Conservation (phyloP, 1,140 invertebrate species). For the Eumaeus atala region DNA sequence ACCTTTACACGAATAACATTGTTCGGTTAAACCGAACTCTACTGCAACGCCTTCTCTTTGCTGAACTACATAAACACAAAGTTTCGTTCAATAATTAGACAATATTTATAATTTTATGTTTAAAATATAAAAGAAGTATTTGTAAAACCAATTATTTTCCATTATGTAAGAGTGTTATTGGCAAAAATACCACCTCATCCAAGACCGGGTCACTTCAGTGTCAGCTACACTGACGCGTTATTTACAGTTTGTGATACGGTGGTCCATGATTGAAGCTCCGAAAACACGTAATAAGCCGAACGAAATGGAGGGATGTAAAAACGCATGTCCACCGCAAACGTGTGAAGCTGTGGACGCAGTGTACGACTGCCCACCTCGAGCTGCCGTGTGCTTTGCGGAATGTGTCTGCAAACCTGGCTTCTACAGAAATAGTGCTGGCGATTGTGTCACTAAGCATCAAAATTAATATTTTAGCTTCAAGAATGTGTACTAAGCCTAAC, state of each 20-base stretch:
- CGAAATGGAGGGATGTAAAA: conserved; percentile 12
- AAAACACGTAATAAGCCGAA: background rate
- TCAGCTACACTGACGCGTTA: no score
- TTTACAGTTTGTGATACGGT: background rate
- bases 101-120: no score
- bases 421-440: conserved; percentile 25
- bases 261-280: background rate
- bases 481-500: background rate
- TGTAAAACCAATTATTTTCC: no score
- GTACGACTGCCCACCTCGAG: conserved; percentile 16
- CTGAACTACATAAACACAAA: no score
- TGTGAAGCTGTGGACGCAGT: conserved; percentile 23
- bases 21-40: no score
- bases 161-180: no score
- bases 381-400: conserved; percentile 14
- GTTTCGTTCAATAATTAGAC: no score
- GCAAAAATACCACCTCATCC: no score
- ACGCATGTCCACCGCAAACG: conserved; percentile 19
- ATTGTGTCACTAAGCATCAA: conserved; percentile 22
- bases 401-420: conserved; percentile 31
- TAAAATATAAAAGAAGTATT: no score
- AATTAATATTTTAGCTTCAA: background rate
- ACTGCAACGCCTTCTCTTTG: no score
- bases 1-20: no score
- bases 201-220: no score